Base-by-base conservation (phyloP, 2,888 invertebrate species). In the Euplagia quadripunctaria region DNA sequence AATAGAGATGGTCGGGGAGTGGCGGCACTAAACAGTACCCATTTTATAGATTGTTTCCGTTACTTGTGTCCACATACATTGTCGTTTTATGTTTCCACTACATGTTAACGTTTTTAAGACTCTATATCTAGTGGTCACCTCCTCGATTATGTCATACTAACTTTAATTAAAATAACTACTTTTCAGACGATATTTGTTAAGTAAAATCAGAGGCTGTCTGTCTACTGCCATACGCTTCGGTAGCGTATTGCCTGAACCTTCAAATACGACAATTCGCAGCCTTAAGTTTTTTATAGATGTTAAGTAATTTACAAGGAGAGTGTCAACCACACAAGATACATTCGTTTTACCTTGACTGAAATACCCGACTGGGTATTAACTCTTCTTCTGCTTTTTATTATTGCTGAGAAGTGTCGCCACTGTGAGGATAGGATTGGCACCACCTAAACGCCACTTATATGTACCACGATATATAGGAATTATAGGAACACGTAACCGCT, bases 21-120 rank as follows among this genome's bases (percentile, higher is more conserved):
- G 95, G 89, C 92, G 82, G 87, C 88, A 90, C 88, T 94, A 92
- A 91, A 92, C 92, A 89, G 79, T 90, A 89, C 81, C 90, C 91
- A 92, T 90, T 94, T 93, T 93, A 93, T 92, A 93, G 91, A 94
- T 92, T 92, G 92, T 92, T 92, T 90, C 87, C 85, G 79, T 86
- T 83, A 77, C 76, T 76, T 83, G 70, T 81, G 82, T 83, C 76
- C 75, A 84, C 76, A 78, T 82, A 84, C 77, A 84, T 82, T 79
- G 79, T 77, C 79, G 74, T 74, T 81, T 68, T 76, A 66, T 73
- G 65, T 41, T 46, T 58, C 20, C 51, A 55, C 20, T 6, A 51
- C 4, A 46, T 41, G 64, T 43, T 16, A 9, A 70, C 0, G 70
- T 43, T 42, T 58, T 31, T 61, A 61, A 61, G 14, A 6, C 14